These are phyloP conservation scores for Drosophila kohkoa DNA, from an alignment of 1,140 invertebrate species.

Conservation along the genomic window DNA sequence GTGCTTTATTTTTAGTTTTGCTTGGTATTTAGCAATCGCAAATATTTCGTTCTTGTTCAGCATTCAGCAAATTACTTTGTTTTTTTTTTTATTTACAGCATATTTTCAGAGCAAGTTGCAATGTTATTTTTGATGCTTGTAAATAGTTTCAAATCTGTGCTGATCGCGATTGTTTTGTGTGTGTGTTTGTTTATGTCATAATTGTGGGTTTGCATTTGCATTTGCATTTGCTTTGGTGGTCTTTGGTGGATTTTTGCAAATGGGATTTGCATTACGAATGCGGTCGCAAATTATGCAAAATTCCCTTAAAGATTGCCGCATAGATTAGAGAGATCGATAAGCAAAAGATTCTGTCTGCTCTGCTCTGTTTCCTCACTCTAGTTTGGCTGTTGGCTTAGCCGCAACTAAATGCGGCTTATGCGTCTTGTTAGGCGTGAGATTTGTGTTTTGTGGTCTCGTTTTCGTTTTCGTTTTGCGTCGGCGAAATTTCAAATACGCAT, in stretches of 20 bases:
- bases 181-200: constrained; percentile 18
- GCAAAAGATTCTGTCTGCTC: not conserved
- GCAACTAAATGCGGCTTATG: constrained; percentile 78
- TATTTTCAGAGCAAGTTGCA: constrained; percentile 13
- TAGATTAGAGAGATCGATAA: constrained; percentile 47
- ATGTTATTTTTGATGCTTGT: constrained; percentile 27
- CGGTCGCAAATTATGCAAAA: constrained; percentile 76
- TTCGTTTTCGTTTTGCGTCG: constrained; percentile 45
- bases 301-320: constrained; percentile 72
- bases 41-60: not conserved
- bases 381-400: constrained; percentile 55
- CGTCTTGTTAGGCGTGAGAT: constrained; percentile 77
- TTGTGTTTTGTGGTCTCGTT: constrained; percentile 41
- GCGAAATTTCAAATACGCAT: constrained; percentile 70
- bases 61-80: not conserved
- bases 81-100: too few species aligned
- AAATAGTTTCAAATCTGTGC: constrained; percentile 20
- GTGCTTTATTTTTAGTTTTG: too few species aligned
- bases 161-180: constrained; percentile 1
- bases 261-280: constrained; percentile 60
- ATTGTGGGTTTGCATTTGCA: constrained; percentile 16
- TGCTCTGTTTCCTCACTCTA: not conserved
- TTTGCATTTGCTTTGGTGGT: constrained; percentile 22
- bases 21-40: too few species aligned
- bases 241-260: constrained; percentile 21